Conservation (phyloP, 2,888 invertebrate genomes). For the Agonopterix subpropinquella region DNA sequence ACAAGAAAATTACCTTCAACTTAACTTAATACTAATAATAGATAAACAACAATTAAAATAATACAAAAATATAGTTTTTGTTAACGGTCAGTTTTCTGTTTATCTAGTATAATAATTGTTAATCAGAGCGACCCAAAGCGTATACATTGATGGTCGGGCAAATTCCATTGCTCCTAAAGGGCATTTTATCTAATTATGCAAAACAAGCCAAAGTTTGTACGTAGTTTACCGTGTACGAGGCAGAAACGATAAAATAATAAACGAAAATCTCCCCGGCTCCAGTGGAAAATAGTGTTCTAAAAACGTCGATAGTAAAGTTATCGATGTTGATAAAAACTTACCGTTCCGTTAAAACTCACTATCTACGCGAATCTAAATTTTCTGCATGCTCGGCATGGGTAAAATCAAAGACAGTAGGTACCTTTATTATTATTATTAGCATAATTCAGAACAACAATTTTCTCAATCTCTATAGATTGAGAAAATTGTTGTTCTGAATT, state of each 20-base stretch:
- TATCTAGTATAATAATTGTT: slow-evolving; percentile 6
- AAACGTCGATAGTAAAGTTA: not conserved
- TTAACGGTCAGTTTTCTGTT: not conserved
- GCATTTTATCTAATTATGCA: slow-evolving; percentile 58
- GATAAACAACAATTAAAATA: too few relatives aligned
- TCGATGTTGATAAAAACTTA: not conserved
- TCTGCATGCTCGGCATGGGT: too few relatives aligned
- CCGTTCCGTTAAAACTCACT: too few relatives aligned
- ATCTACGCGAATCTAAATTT: too few relatives aligned
- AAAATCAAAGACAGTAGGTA: too few relatives aligned
- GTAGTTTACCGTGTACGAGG: slow-evolving; percentile 36
- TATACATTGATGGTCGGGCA: slow-evolving; percentile 6
- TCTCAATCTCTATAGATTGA: too few relatives aligned
- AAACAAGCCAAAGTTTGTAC: slow-evolving; percentile 47
- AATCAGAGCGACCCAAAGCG: slow-evolving; percentile 3
- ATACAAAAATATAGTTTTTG: too few relatives aligned
- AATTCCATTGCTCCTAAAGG: slow-evolving; percentile 36
- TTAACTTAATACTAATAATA: too few relatives aligned
- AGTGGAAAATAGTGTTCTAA: not conserved
- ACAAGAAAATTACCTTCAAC: too few relatives aligned
- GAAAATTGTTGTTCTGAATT: too few relatives aligned
- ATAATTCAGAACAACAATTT: too few relatives aligned
- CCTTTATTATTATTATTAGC: too few relatives aligned
- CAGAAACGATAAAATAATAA: slow-evolving; percentile 43
- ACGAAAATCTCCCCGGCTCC: slow-evolving; percentile 28